Evolutionary conservation across 2,888 invertebrate species (phyloP).

Genomic region (Caenorhabditis virilis): DNA sequence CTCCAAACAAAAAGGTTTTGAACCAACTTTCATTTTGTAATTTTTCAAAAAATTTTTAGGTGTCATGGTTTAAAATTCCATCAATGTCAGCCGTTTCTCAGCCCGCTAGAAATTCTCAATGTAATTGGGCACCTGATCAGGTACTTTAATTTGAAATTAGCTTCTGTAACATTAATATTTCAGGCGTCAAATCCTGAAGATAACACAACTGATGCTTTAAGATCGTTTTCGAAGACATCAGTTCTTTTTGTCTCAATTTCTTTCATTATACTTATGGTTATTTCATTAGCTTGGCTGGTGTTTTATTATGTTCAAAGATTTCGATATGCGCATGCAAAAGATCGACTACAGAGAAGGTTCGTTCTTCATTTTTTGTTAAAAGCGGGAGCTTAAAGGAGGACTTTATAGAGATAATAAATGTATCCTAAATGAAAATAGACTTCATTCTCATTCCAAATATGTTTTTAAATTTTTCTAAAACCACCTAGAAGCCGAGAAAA

Average conservation of each 20-base stretch:
- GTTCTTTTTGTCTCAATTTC: slow-evolving; percentile 93
- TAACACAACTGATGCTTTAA: slow-evolving; percentile 40
- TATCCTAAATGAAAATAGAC: too few species aligned
- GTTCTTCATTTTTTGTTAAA: too few species aligned
- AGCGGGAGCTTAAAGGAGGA: too few species aligned
- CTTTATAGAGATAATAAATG: too few species aligned
- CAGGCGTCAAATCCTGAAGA: slow-evolving; percentile 5
- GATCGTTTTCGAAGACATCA: slow-evolving; percentile 66
- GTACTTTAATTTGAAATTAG: background rate
- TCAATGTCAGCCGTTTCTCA: background rate
- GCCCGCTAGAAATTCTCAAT: slow-evolving; percentile 16
- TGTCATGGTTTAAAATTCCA: slow-evolving; percentile 23
- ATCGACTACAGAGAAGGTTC: slow-evolving; percentile 83
- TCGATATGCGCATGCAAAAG: slow-evolving; percentile 90
- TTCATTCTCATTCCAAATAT: too few species aligned
- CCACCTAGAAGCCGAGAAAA: too few species aligned
- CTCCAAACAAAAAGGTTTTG: slow-evolving; percentile 15
- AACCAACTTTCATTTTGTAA: background rate
- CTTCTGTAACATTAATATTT: background rate
- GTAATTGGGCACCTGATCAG: slow-evolving; percentile 4
- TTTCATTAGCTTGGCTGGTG: slow-evolving; percentile 90
- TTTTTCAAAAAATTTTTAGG: slow-evolving; percentile 7
- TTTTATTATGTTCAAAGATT: slow-evolving; percentile 95
- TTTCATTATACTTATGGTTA: slow-evolving; percentile 81
- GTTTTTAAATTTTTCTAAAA: too few species aligned